Percentiles rank a stretch among this genome's conserved stretches.
Conservation (phyloP, 2,113 vertebrate genomes). For the Syrmaticus mikado region DNA sequence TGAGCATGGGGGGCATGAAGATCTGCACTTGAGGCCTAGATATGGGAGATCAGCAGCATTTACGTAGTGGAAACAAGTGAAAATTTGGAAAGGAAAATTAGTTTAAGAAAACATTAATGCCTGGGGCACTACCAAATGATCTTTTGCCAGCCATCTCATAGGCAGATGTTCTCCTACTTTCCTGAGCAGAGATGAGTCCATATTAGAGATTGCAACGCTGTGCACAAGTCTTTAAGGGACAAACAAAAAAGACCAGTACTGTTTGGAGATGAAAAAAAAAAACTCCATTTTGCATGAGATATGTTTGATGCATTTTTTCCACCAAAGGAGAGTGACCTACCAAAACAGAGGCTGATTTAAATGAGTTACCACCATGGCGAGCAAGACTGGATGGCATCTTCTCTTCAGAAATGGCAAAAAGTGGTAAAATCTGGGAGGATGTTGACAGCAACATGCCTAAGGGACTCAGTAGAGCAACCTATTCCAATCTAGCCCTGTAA, state of each 20-base stretch:
- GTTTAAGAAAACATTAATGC: not conserved
- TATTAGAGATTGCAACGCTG: not conserved
- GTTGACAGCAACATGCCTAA: accelerated
- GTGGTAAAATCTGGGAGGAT: not conserved
- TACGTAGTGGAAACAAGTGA: not conserved
- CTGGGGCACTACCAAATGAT: not conserved
- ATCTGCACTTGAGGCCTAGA: not conserved
- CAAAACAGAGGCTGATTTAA: not conserved
- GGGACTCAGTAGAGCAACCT: not conserved
- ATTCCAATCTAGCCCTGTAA: not conserved
- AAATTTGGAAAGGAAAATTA: not conserved
- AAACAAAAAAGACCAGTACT: not conserved
- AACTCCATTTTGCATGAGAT: not conserved
- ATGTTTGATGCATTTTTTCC: not conserved
- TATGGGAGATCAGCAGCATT: not conserved
- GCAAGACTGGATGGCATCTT: not conserved
- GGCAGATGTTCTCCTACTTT: not conserved
- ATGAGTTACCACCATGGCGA: not conserved
- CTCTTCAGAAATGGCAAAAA: not conserved
- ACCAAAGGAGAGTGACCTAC: not conserved
- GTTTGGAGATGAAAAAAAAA: not conserved
- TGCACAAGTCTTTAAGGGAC: not conserved
- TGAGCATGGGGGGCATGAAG: not conserved
- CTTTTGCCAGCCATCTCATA: not conserved
- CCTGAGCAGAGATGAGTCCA: not conserved